Percentiles rank a stretch among this genome's conserved stretches.
phyloP scores from a whole-genome alignment of 2,888 invertebrate species.

The Caenorhabditis sp. region DNA sequence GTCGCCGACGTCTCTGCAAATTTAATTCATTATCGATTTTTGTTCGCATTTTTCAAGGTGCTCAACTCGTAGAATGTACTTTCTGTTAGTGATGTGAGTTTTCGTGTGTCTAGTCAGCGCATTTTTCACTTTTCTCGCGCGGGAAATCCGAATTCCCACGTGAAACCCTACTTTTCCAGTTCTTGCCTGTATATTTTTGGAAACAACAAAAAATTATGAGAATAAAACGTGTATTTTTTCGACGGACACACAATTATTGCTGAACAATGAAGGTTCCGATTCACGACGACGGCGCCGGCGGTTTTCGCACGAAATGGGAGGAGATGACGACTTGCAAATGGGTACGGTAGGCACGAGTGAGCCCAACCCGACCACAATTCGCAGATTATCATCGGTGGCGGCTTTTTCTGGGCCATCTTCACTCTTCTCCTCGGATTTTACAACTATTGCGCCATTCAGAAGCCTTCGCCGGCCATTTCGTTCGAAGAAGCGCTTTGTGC shows the following conservation, averaged over 20 bases:
- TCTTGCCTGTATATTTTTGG: slow-evolving; percentile 53
- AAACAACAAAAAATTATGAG: slow-evolving; percentile 2
- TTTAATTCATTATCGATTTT: slow-evolving; percentile 3
- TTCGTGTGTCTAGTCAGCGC: slow-evolving; percentile 37
- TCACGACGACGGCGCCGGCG: slow-evolving; percentile 15
- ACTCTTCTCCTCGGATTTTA: slow-evolving; percentile 23
- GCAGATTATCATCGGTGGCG: slow-evolving; percentile 34
- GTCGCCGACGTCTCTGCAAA: background rate
- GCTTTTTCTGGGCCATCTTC: slow-evolving; percentile 34
- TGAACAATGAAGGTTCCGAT: slow-evolving; percentile 7
- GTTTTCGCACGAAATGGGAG: slow-evolving; percentile 36
- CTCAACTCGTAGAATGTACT: background rate
- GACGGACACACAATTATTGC: background rate
- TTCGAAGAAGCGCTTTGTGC: slow-evolving; percentile 41
- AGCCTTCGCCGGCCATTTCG: slow-evolving; percentile 38
- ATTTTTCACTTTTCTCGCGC: slow-evolving; percentile 29
- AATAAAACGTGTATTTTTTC: slow-evolving; percentile 48
- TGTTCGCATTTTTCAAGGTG: slow-evolving; percentile 5
- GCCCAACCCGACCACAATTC: background rate
- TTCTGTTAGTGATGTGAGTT: slow-evolving; percentile 14
- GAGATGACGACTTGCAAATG: slow-evolving; percentile 16
- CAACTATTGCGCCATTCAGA: slow-evolving; percentile 36
- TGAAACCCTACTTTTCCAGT: background rate
- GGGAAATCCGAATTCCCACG: too few species aligned
- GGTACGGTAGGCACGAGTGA: background rate